Conservation (phyloP, 2,113 vertebrate species). For the Maccullochella peelii region DNA sequence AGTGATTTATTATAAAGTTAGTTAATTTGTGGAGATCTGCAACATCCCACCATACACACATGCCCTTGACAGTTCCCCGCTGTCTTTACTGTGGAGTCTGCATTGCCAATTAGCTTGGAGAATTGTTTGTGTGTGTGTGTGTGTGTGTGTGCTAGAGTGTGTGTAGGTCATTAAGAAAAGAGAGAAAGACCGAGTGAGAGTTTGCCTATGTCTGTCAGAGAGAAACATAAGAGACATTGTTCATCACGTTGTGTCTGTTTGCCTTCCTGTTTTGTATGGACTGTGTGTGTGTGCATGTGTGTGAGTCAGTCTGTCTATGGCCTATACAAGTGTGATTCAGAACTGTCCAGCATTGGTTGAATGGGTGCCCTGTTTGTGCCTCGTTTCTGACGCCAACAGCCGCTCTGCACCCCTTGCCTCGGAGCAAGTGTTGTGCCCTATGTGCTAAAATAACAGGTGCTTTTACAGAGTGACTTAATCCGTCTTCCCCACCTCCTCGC, state of each 20-base stretch:
- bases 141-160: background rate
- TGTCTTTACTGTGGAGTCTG: conserved; percentile 44
- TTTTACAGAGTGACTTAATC: conserved; percentile 63
- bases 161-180: conserved; percentile 4
- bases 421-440: conserved; percentile 76
- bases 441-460: conserved; percentile 83
- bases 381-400: conserved; percentile 69
- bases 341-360: conserved; percentile 56
- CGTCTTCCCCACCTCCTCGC: conserved; percentile 34
- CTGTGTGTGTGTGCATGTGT: conserved; percentile 54
- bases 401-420: conserved; percentile 67
- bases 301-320: conserved; percentile 63
- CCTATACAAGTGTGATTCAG: conserved; percentile 71
- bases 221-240: conserved; percentile 55
- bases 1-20: conserved; percentile 82
- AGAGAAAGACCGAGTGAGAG: conserved; percentile 29
- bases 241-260: conserved; percentile 61
- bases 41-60: conserved; percentile 52
- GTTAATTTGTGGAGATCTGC: conserved; percentile 77
- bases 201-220: conserved; percentile 34
- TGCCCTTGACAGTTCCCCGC: conserved; percentile 51
- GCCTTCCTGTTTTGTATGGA: conserved; percentile 59
- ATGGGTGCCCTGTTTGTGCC: conserved; percentile 73
- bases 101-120: conserved; percentile 63
- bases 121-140: conserved; percentile 42